phyloP scores from a whole-genome alignment of 2,113 vertebrate species.

The Phylloscopus trochiloides region DNA sequence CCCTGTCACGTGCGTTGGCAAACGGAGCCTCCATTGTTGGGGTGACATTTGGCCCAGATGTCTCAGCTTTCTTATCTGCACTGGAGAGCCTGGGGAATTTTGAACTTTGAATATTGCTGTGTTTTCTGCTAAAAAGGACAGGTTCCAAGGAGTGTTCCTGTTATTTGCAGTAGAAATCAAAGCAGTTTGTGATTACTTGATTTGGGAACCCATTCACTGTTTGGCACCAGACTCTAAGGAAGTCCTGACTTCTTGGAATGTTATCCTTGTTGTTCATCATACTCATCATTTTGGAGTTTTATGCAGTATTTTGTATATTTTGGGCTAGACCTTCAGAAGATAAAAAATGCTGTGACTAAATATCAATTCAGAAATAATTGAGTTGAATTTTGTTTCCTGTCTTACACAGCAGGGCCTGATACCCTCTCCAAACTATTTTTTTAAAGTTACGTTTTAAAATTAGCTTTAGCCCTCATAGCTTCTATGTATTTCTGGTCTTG shows the following conservation, averaged over 20 bases:
- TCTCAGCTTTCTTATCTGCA: neutral
- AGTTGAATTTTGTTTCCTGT: neutral
- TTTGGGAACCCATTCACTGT: neutral
- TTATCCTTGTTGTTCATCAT: neutral
- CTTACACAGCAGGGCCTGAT: neutral
- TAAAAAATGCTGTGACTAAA: neutral
- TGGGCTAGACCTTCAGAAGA: neutral
- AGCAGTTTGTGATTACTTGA: neutral
- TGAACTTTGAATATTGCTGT: neutral
- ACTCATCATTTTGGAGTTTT: neutral
- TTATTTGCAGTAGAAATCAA: neutral
- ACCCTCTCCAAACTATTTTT: neutral
- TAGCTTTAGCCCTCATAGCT: neutral
- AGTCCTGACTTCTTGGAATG: neutral
- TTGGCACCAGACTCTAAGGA: neutral
- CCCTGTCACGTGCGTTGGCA: neutral
- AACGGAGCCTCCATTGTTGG: neutral
- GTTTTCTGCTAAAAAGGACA: neutral
- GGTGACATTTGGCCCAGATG: neutral
- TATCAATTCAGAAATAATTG: neutral
- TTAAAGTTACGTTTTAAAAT: neutral
- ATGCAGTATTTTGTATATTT: neutral
- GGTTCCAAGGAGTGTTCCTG: neutral
- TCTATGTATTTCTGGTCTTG: slow-evolving; percentile 8
- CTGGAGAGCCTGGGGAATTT: neutral